phyloP scores from a whole-genome alignment of 2,113 vertebrate genomes.

The Callionymus lyra region DNA sequence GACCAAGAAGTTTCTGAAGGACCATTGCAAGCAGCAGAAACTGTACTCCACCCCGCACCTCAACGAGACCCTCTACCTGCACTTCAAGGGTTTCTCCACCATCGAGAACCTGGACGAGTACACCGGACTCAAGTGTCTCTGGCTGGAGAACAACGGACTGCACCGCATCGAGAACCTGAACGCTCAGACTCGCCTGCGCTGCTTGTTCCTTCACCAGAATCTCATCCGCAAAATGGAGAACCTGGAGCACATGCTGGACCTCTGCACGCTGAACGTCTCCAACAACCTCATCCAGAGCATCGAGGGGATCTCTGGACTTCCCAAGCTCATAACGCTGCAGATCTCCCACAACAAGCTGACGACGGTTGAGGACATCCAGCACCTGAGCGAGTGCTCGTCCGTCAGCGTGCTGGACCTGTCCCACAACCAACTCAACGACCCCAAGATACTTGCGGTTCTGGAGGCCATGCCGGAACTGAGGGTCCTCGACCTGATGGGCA shows the following conservation, averaged over 20 bases:
- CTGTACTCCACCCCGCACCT: conserved; percentile 78
- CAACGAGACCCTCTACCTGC: conserved; percentile 86
- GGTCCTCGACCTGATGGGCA: conserved; percentile 84
- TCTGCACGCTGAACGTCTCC: conserved; percentile 82
- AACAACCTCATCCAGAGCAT: conserved; percentile 84
- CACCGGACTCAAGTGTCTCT: conserved; percentile 83
- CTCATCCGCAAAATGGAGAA: conserved; percentile 82
- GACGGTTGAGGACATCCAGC: conserved; percentile 71
- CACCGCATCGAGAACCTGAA: conserved; percentile 80
- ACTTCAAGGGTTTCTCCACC: conserved; percentile 83
- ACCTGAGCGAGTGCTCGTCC: conserved; percentile 70
- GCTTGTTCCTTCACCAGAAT: conserved; percentile 88
- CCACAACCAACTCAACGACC: conserved; percentile 77
- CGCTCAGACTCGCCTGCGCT: conserved; percentile 78
- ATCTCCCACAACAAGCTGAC: conserved; percentile 80
- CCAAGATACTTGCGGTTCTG: conserved; percentile 69
- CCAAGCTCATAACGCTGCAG: conserved; percentile 77
- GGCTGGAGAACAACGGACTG: conserved; percentile 83
- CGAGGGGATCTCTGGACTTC: conserved; percentile 83
- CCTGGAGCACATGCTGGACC: conserved; percentile 72
- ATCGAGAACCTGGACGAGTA: conserved; percentile 93
- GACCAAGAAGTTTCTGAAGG: conserved; percentile 76
- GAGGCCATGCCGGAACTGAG: conserved; percentile 78
- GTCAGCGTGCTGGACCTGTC: conserved; percentile 87
- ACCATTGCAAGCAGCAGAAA: conserved; percentile 83